A percentile compares a stretch with the other conserved stretches of the same genome.
phyloP scores from a whole-genome alignment of 2,113 vertebrate genomes.

The Nyctibius bracteatus region DNA sequence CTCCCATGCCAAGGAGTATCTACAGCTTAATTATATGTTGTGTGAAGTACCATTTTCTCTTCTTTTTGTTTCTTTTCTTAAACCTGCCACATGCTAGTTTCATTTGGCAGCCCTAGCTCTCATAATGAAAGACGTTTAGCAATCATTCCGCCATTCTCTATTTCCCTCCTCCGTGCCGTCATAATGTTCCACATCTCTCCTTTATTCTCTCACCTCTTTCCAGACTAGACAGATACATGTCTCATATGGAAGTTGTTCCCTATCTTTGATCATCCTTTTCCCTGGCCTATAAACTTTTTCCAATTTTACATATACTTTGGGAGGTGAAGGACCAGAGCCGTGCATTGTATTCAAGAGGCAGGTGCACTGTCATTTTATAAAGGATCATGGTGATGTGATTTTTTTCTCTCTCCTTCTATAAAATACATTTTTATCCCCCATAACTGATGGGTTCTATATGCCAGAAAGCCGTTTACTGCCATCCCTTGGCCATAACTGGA shows the following conservation, averaged over 20 bases:
- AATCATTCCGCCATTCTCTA: neutral
- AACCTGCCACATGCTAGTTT: neutral
- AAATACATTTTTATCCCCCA: neutral
- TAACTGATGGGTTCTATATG: neutral
- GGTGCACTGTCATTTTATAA: neutral
- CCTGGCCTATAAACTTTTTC: neutral
- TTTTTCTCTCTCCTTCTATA: neutral
- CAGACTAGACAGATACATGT: neutral
- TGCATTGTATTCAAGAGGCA: neutral
- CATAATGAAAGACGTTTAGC: neutral
- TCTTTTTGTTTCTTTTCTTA: slow-evolving; percentile 2
- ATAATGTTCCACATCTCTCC: neutral
- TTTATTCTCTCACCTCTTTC: neutral
- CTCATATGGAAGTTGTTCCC: neutral
- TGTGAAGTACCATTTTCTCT: neutral
- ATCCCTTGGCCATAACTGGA: neutral
- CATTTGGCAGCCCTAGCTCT: neutral
- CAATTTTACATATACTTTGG: neutral
- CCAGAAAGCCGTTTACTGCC: slow-evolving; percentile 5
- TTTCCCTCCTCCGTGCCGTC: neutral
- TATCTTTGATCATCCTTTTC: neutral
- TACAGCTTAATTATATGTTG: neutral
- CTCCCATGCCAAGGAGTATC: neutral
- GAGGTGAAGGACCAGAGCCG: neutral
- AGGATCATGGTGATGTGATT: neutral